Evolutionary conservation across 2,888 invertebrate genomes (phyloP), one percentile per base, ranked within the genome.

Genomic region (Dasypolia templi): DNA sequence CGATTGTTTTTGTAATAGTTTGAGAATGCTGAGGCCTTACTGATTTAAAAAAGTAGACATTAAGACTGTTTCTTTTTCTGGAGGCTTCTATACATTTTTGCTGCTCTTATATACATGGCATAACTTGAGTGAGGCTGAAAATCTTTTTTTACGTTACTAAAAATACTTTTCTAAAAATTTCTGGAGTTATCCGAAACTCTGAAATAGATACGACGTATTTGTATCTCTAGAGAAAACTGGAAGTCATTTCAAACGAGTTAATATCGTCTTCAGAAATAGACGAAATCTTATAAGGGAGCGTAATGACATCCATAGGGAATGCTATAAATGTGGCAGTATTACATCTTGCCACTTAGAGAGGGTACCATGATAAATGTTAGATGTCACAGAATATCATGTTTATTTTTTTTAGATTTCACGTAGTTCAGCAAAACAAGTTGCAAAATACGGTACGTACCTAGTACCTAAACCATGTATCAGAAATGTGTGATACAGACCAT

Each of bases 261-360:
- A 32, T 32, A 53, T 55, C 46, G 26, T 51, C 12, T 59, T 39
- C 58, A 67, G 63, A 82, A 67, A 64, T 82, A 32, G 55, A 67
- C 71, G 79, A 82, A 79, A 79, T 39, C 59, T 58, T 82, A 82
- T 77, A 53, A 26, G 63, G 63, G 26, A 17, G 4, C 17, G 58
- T 80, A 80, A 80, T 78, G 79, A 82, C 26, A 53, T 69, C 80
- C 64, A 42, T 26, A 17, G 80, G 80, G 83, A 82, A 42, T 78
- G 1, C 4, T 56, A 22, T 65, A n/a, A 61, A 58, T 72, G 22
- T 75, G 35, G 19, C 29, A 35, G 46, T 22, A 29, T 19, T 65
- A 64, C 11, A 58, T 70, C 42, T 53, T 14, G 46, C 6, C 58
- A 49, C 42, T 66, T 61, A 63, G n/a, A 58, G 22, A 58, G 22